A percentile compares a stretch with the other conserved stretches of the same genome.
Evolutionary conservation across 2,888 invertebrate species (phyloP).

Genomic region (Litoditis marina): DNA sequence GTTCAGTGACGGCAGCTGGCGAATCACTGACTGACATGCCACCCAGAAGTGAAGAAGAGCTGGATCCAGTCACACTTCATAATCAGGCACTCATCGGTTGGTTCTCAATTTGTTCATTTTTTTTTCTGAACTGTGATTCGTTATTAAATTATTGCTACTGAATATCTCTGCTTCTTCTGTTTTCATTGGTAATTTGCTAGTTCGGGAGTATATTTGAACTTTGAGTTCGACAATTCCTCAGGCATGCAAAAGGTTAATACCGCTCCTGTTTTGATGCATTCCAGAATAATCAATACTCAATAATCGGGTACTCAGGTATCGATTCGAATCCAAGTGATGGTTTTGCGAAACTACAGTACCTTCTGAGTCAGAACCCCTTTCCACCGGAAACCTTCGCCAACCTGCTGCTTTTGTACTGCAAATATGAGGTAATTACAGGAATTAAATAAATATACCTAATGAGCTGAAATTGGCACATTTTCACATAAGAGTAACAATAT

Average conservation of each 20-base stretch:
- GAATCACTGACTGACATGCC: constrained; percentile 68
- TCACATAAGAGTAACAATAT: too few species aligned
- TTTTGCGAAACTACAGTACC: constrained; percentile 87
- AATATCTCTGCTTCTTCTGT: too few species aligned
- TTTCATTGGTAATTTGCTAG: too few species aligned
- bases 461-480: too few species aligned
- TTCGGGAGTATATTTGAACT: too few species aligned
- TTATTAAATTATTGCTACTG: too few species aligned
- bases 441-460: too few species aligned
- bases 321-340: constrained; percentile 82
- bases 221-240: background rate
- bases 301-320: constrained; percentile 75
- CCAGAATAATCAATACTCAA: background rate
- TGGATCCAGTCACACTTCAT: constrained; percentile 94
- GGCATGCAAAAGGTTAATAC: background rate
- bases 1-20: constrained; percentile 53
- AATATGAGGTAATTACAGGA: constrained; percentile 75
- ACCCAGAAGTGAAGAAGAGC: constrained; percentile 83
- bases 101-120: too few species aligned
- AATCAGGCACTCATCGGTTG: constrained; percentile 70
- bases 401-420: constrained; percentile 86
- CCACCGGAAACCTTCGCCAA: constrained; percentile 97
- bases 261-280: background rate
- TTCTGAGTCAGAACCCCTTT: constrained; percentile 90
- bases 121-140: too few species aligned